These are phyloP conservation scores for Erpetoichthys calabaricus DNA, from an alignment of 2,797 vertebrate species.

Conservation along the genomic window DNA sequence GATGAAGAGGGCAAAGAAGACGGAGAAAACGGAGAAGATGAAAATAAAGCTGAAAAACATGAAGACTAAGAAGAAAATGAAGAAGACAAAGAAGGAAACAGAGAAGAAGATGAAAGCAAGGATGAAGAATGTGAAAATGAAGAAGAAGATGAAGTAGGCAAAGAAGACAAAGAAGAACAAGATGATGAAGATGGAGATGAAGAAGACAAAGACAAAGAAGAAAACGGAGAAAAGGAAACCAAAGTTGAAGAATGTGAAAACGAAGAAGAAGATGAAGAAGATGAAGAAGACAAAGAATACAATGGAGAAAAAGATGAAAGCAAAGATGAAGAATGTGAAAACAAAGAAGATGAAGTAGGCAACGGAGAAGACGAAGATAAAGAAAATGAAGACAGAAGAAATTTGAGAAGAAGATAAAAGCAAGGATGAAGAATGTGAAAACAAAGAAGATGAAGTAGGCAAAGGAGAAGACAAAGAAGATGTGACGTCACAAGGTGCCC, in stretches of 20 bases:
- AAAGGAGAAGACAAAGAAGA: neutral
- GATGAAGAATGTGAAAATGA: neutral
- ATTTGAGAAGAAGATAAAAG: neutral
- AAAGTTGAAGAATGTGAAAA: neutral
- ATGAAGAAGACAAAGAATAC: neutral
- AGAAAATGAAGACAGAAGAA: neutral
- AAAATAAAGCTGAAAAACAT: neutral
- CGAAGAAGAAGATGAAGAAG: neutral
- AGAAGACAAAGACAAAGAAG: neutral
- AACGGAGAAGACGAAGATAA: neutral
- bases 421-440: neutral
- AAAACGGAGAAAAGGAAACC: neutral
- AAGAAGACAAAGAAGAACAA: neutral
- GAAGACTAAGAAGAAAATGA: neutral
- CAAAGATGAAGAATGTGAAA: neutral
- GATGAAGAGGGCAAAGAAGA: neutral
- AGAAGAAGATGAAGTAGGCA: neutral
- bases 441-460: too few relatives aligned
- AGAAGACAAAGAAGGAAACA: neutral
- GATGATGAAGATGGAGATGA: neutral
- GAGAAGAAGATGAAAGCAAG: neutral
- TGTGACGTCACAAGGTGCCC: too few relatives aligned
- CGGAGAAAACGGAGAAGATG: neutral
- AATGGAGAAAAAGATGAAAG: neutral
- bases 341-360: too few relatives aligned